Base-by-base conservation (phyloP, 64 coral and sea anemone species). In the Pocillopora verrucosa region DNA sequence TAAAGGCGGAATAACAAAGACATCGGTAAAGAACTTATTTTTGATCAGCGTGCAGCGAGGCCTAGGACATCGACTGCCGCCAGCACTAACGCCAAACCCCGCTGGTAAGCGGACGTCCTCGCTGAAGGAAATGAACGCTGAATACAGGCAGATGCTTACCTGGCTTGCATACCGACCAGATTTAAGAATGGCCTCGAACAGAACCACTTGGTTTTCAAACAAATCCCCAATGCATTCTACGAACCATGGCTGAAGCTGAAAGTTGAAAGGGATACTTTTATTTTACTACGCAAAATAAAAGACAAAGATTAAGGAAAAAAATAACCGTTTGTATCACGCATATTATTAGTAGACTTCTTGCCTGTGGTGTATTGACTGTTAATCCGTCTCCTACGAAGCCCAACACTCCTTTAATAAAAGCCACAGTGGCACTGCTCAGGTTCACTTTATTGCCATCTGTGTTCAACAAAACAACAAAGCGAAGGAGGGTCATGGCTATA, bases 141-240 rank as follows among this genome's bases (percentile, higher is more conserved):
- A 13, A 75, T 9, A 36, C n/a, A 56, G 35, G 3, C 12, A 26
- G 20, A 13, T 20, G 61, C 90, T 73, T 65, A 98, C 96, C 88
- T 93, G 88, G 62, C 34, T 86, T 34, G 57, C 19, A 80, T 90
- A 95, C 60, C 87, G 88, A 25, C 93, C 80, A 87, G 93, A 93
- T 30, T 98, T 93, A 13, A 98, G 80, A 9, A 91, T 95, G 45
- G 75, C 83, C 34, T 95, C 93, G 86, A 98, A 98, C 36, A 90
- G 91, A 3, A 95, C 82, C 22, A 98, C 88, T 80, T 98, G 96
- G 76, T 95, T 98, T 45, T 98, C 87, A 26, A 98, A 95, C 9
- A 98, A 81, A 61, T 98, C 94, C 24, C 68, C 93, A 38, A 95
- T 91, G 84, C 96, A 98, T 56, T 95, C 80, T 3, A 98, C 91